Conservation (phyloP, 2,113 vertebrate species). For the Agelaius tricolor region DNA sequence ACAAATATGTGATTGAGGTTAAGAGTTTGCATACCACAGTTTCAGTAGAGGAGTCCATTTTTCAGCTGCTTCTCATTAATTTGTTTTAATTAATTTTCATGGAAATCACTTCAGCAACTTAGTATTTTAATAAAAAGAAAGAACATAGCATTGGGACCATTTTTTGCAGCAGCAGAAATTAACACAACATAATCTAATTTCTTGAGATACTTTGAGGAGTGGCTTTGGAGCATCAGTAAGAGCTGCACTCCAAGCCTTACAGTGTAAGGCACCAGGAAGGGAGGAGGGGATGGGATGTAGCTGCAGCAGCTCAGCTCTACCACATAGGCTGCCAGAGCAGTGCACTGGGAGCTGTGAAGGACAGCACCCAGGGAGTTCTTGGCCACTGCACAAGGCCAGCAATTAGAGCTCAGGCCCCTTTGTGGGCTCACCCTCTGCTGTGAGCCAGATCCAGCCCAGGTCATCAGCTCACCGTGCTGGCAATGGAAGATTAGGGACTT, state of each 20-base stretch:
- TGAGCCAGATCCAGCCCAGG: not conserved
- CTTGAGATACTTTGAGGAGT: not conserved
- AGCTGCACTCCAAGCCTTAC: not conserved
- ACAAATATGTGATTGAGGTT: constrained; percentile 33
- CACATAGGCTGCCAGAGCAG: not conserved
- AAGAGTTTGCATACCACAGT: constrained; percentile 20
- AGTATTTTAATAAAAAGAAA: not conserved
- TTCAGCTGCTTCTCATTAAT: constrained; percentile 19
- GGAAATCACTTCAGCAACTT: not conserved
- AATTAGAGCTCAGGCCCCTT: not conserved
- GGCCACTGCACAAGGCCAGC: not conserved
- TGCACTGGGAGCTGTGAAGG: not conserved
- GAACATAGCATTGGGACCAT: not conserved
- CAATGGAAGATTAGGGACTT: not conserved
- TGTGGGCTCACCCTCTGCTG: not conserved
- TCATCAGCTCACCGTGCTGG: rapidly evolving
- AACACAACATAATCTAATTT: not conserved
- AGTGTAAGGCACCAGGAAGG: not conserved
- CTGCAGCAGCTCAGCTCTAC: not conserved
- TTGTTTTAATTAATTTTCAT: constrained; percentile 34
- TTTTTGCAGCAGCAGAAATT: not conserved
- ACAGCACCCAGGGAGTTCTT: not conserved
- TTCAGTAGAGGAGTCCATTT: not conserved
- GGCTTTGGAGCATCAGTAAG: not conserved
- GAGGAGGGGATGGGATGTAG: not conserved